Evolutionary conservation across 2,888 invertebrate genomes (phyloP).

Genomic region (Gerosis bhagava): DNA sequence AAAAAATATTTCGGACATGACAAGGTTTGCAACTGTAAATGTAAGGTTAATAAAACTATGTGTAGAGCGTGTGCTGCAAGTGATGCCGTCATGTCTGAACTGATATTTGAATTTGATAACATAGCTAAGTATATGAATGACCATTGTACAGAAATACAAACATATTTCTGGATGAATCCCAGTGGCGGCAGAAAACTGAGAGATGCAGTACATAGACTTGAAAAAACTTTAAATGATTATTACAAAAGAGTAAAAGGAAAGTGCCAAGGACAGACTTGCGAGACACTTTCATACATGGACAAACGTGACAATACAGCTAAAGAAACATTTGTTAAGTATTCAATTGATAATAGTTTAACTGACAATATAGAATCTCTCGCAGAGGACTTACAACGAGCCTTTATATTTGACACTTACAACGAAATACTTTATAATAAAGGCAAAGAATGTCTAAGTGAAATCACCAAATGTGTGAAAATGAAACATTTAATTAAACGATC

Average conservation of each 20-base stretch:
- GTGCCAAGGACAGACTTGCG: slow-evolving; percentile 57
- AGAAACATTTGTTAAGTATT: slow-evolving; percentile 22
- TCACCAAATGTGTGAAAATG: slow-evolving; percentile 38
- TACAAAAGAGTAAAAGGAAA: slow-evolving; percentile 61
- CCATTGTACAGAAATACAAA: slow-evolving; percentile 69
- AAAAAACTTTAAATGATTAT: slow-evolving; percentile 55
- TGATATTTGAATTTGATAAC: slow-evolving; percentile 62
- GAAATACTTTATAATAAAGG: slow-evolving; percentile 38
- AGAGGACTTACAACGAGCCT: slow-evolving; percentile 40
- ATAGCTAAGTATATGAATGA: slow-evolving; percentile 58
- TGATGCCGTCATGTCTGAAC: slow-evolving; percentile 60
- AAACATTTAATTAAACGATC: slow-evolving; percentile 31
- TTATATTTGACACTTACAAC: slow-evolving; percentile 34
- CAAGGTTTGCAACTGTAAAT: slow-evolving; percentile 57
- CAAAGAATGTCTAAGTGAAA: slow-evolving; percentile 34
- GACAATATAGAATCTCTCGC: slow-evolving; percentile 34
- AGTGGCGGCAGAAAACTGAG: slow-evolving; percentile 57
- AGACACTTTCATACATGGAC: slow-evolving; percentile 50
- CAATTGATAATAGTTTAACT: no score
- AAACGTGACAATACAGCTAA: slow-evolving; percentile 41
- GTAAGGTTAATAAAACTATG: slow-evolving; percentile 54
- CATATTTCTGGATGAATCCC: slow-evolving; percentile 65
- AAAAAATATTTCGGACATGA: slow-evolving; percentile 55
- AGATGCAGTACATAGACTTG: slow-evolving; percentile 55
- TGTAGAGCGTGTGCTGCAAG: slow-evolving; percentile 62